Conservation (phyloP, 2,113 vertebrate genomes). For the Dunckerocampus dactyliophorus region DNA sequence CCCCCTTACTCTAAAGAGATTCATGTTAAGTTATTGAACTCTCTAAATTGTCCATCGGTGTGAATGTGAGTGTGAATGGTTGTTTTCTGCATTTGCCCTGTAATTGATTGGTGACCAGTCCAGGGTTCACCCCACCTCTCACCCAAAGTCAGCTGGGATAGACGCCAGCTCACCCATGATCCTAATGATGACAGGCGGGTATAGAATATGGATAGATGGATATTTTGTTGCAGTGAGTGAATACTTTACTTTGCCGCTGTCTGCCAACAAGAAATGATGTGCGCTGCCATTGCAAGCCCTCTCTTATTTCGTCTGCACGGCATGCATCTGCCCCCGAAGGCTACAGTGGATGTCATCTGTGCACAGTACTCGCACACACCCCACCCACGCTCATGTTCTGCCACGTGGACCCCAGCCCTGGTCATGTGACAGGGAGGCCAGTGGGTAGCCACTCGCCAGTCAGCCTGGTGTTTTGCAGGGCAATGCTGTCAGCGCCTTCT, state of each 20-base stretch:
- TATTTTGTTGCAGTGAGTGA: slow-evolving; percentile 10
- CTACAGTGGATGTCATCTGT: slow-evolving; percentile 35
- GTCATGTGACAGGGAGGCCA: slow-evolving; percentile 35
- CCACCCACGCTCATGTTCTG: slow-evolving; percentile 34
- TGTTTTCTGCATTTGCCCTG: no score
- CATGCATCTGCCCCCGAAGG: slow-evolving; percentile 28
- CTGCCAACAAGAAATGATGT: slow-evolving; percentile 26
- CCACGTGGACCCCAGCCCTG: slow-evolving; percentile 23
- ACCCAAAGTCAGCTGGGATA: no score
- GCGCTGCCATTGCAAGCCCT: slow-evolving; percentile 13
- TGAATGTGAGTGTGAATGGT: no score
- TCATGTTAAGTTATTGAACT: no score
- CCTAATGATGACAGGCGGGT: no score
- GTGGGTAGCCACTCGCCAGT: slow-evolving; percentile 31
- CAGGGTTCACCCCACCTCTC: no score
- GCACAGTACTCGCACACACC: slow-evolving; percentile 11
- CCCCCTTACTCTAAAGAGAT: no score
- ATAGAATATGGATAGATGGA: slow-evolving; percentile 2
- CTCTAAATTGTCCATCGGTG: no score
- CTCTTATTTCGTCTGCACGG: slow-evolving; percentile 22
- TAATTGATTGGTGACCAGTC: no score
- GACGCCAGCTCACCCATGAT: no score
- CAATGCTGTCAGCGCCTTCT: slow-evolving; percentile 14
- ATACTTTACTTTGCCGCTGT: slow-evolving; percentile 19
- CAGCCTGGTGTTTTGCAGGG: slow-evolving; percentile 16